Percentiles rank a stretch among this genome's conserved stretches.
Evolutionary conservation across 2,888 invertebrate genomes (phyloP).

Genomic region (Epiblema foenella): DNA sequence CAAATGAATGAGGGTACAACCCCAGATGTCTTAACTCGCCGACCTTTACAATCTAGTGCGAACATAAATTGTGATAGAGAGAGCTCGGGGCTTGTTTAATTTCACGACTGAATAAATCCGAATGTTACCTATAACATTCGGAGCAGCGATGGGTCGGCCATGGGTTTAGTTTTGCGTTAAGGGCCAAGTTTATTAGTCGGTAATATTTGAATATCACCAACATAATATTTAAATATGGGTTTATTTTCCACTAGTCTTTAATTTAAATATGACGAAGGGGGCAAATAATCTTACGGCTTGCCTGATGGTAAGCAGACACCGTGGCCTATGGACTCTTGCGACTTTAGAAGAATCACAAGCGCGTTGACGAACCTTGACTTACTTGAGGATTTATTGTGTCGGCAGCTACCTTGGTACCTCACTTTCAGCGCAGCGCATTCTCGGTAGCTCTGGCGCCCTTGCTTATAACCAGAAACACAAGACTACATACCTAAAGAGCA

Average conservation of each 20-base stretch:
- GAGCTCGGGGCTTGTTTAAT: constrained; percentile 79
- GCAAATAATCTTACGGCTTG: too few species aligned
- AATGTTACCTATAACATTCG: constrained; percentile 75
- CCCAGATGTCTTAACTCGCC: constrained; percentile 61
- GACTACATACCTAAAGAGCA: too few species aligned
- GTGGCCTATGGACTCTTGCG: too few species aligned
- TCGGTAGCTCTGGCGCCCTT: too few species aligned
- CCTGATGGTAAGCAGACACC: too few species aligned
- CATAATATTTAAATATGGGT: not conserved
- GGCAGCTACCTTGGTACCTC: too few species aligned
- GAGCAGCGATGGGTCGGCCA: constrained; percentile 47
- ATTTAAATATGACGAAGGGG: too few species aligned
- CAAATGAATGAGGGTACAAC: constrained; percentile 73
- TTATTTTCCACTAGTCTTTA: not conserved
- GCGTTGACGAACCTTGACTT: too few species aligned
- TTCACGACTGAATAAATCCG: constrained; percentile 84
- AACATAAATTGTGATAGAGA: constrained; percentile 82
- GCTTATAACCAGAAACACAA: too few species aligned
- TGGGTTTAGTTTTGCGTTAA: constrained; percentile 21
- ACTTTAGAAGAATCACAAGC: too few species aligned
- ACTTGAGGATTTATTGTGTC: too few species aligned
- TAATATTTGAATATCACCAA: constrained; percentile 17
- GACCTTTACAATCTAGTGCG: constrained; percentile 79
- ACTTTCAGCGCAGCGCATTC: too few species aligned
- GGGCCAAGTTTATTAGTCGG: constrained; percentile 16